Percentiles rank a stretch among this genome's conserved stretches.
These are phyloP conservation scores for Diaprepes abbreviatus DNA, from an alignment of 2,888 invertebrate species.

Conservation along the genomic window DNA sequence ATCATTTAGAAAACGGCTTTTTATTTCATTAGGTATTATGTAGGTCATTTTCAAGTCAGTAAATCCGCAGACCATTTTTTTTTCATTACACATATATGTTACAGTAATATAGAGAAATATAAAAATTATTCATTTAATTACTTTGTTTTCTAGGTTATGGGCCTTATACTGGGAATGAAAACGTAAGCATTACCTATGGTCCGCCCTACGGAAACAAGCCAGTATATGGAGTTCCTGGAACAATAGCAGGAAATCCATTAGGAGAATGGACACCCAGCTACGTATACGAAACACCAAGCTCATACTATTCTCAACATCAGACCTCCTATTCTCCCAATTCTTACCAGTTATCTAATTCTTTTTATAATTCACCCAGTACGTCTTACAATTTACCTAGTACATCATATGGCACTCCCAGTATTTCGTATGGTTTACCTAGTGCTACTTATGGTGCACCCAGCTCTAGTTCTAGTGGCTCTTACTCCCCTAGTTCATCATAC, in stretches of 20 bases:
- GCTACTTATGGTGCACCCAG: constrained; percentile 16
- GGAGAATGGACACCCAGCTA: constrained; percentile 39
- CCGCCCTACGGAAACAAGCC: constrained; percentile 55
- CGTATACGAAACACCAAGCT: constrained; percentile 30
- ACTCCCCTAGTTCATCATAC: constrained; percentile 10
- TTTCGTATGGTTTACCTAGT: constrained; percentile 1
- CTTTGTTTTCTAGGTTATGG: constrained; percentile 59
- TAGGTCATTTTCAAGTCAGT: no score
- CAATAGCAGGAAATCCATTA: constrained; percentile 16
- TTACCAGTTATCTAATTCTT: constrained; percentile 1
- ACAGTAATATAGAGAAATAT: no score
- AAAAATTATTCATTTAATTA: no score
- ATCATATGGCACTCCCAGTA: constrained; percentile 9
- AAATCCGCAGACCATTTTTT: no score
- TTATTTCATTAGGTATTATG: no score
- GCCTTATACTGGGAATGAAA: constrained; percentile 63
- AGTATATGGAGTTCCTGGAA: constrained; percentile 46
- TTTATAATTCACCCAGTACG: constrained; percentile 1
- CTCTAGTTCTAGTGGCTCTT: constrained; percentile 5
- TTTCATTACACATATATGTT: no score
- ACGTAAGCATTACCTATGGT: constrained; percentile 64
- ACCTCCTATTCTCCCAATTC: constrained; percentile 10
- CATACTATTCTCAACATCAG: constrained; percentile 12
- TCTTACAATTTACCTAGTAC: constrained; percentile 13
- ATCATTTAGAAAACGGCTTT: no score